phyloP scores from a whole-genome alignment of 1,140 invertebrate genomes.

The Samia ricini region DNA sequence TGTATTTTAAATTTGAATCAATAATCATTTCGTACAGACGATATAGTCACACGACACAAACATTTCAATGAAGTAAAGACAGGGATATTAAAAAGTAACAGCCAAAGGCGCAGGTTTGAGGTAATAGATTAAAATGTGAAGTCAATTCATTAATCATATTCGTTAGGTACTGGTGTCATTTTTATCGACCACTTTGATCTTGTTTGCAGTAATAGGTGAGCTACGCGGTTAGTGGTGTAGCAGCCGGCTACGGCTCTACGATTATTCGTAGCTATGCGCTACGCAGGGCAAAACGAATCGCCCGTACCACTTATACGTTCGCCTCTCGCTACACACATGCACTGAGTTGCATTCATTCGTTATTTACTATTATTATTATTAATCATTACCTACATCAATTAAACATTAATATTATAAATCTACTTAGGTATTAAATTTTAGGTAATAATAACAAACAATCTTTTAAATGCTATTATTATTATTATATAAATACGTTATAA shows the following conservation, averaged over 20 bases:
- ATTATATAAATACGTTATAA: slow-evolving; percentile 79
- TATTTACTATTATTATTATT: slow-evolving; percentile 72
- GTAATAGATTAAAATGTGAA: slow-evolving; percentile 75
- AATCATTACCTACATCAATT: slow-evolving; percentile 77
- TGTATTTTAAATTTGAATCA: slow-evolving; percentile 73
- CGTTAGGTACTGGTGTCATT: slow-evolving; percentile 65
- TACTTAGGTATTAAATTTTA: slow-evolving; percentile 75
- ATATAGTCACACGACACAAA: slow-evolving; percentile 56
- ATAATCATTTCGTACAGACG: slow-evolving; percentile 60
- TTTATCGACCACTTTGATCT: slow-evolving; percentile 58
- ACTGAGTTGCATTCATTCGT: slow-evolving; percentile 70
- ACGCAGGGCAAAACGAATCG: slow-evolving; percentile 4
- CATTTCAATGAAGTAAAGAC: slow-evolving; percentile 69
- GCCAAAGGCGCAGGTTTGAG: slow-evolving; percentile 71
- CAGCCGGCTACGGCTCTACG: neutral
- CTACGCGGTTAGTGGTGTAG: slow-evolving; percentile 3
- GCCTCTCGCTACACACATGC: slow-evolving; percentile 55
- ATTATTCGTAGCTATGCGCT: neutral
- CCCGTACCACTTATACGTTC: slow-evolving; percentile 28
- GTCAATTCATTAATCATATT: slow-evolving; percentile 78
- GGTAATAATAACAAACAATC: slow-evolving; percentile 78
- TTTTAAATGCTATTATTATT: slow-evolving; percentile 78
- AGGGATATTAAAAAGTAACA: slow-evolving; percentile 71
- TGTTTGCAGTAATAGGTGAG: slow-evolving; percentile 44
- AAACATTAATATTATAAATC: slow-evolving; percentile 77